These are phyloP conservation scores for Scaptomyza reducta DNA, from an alignment of 2,888 invertebrate genomes.

Conservation along the genomic window DNA sequence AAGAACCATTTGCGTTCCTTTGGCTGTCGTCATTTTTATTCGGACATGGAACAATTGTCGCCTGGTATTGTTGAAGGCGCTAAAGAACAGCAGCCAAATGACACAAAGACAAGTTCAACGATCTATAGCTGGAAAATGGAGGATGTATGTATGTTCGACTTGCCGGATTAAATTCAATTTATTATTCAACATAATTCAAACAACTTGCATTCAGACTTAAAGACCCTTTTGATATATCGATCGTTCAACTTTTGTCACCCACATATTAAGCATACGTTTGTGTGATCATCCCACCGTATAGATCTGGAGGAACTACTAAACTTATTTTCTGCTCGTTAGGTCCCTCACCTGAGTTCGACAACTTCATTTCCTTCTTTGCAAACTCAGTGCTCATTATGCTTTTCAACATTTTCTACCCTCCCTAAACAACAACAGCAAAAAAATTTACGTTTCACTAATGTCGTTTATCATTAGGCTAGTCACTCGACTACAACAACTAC, in stretches of 20 bases:
- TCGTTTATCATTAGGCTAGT: slow-evolving; percentile 75
- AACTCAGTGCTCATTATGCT: slow-evolving; percentile 51
- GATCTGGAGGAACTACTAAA: too few species aligned
- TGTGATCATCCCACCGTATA: background rate
- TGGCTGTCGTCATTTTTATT: slow-evolving; percentile 47
- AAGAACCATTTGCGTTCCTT: slow-evolving; percentile 49
- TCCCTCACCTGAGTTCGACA: slow-evolving; percentile 45
- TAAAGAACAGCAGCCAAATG: slow-evolving; percentile 20
- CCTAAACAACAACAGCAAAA: background rate
- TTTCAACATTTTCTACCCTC: slow-evolving; percentile 11
- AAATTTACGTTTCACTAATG: slow-evolving; percentile 62
- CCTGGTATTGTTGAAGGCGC: slow-evolving; percentile 29
- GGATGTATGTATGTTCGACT: background rate
- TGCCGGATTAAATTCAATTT: background rate
- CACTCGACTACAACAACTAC: slow-evolving; percentile 17
- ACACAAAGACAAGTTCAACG: slow-evolving; percentile 59
- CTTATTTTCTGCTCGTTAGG: slow-evolving; percentile 42
- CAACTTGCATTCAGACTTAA: too few species aligned
- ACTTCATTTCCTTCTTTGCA: slow-evolving; percentile 51
- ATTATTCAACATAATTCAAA: too few species aligned
- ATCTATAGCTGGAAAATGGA: slow-evolving; percentile 13
- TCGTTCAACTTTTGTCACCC: background rate
- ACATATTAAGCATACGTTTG: background rate
- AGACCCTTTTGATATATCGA: background rate
- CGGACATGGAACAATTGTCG: slow-evolving; percentile 61